A percentile compares a stretch with the other conserved stretches of the same genome.
Evolutionary conservation across 2,797 vertebrate genomes (phyloP).

Genomic region (Clarias laeviceps): DNA sequence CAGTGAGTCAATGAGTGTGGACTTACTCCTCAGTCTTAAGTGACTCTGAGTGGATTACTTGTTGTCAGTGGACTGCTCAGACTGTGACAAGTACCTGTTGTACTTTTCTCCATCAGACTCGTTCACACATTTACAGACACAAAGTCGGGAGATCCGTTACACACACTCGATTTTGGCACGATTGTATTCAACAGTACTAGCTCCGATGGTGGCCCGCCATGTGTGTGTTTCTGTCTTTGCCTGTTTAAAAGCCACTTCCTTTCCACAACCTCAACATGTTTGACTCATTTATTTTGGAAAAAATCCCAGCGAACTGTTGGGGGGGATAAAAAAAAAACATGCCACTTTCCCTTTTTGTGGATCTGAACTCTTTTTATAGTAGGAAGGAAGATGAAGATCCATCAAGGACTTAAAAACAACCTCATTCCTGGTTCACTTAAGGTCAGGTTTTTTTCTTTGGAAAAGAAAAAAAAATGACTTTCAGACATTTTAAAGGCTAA

Average conservation of each 20-base stretch:
- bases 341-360: slow-evolving; percentile 71
- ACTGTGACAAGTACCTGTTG: slow-evolving; percentile 22
- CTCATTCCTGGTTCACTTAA: neutral
- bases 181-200: slow-evolving; percentile 11
- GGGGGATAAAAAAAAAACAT: slow-evolving; percentile 52
- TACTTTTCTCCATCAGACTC: slow-evolving; percentile 23
- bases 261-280: slow-evolving; percentile 68
- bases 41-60: slow-evolving; percentile 24
- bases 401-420: neutral
- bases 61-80: slow-evolving; percentile 22
- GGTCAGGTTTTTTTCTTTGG: neutral
- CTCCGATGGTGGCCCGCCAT: slow-evolving; percentile 30
- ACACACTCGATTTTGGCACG: neutral
- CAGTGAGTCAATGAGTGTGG: neutral
- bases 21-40: slow-evolving; percentile 22
- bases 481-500: neutral
- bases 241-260: slow-evolving; percentile 61
- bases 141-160: neutral
- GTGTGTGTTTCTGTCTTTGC: slow-evolving; percentile 5
- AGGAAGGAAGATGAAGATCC: neutral
- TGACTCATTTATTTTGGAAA: slow-evolving; percentile 74
- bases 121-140: slow-evolving; percentile 19
- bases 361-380: neutral
- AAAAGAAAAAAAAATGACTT: neutral
- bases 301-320: slow-evolving; percentile 48